phyloP scores from a whole-genome alignment of 35 echinoderm and acorn worm species.

The Diadema setosum region DNA sequence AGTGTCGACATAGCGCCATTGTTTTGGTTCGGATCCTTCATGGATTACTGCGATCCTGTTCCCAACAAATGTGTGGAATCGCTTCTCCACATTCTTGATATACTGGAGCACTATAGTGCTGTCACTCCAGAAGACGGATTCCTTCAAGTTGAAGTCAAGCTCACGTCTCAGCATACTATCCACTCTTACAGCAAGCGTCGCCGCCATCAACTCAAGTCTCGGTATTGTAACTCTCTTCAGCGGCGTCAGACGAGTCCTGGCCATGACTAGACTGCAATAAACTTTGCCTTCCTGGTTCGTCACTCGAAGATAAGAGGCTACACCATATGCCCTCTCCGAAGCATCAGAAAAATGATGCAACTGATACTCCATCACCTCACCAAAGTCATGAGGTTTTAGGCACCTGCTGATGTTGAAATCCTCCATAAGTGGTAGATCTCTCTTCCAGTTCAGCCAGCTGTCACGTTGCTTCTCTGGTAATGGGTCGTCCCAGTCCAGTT shows the following conservation, averaged over 20 bases:
- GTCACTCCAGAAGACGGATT: conserved; percentile 33
- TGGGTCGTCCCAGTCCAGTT: conserved; percentile 30
- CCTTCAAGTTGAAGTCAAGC: not conserved
- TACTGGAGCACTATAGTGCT: conserved; percentile 66
- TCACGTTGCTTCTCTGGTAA: not conserved
- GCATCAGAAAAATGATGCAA: conserved; percentile 78
- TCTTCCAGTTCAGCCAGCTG: not conserved
- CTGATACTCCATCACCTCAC: conserved; percentile 1
- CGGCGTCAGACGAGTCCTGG: conserved; percentile 29
- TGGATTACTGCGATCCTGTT: conserved; percentile 55
- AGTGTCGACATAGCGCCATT: conserved; percentile 47
- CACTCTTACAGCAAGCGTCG: conserved; percentile 24
- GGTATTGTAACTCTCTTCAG: conserved; percentile 47
- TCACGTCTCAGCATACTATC: conserved; percentile 15
- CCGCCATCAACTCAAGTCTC: conserved; percentile 46
- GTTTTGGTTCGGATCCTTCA: conserved; percentile 1
- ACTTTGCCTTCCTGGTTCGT: not conserved
- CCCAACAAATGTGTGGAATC: conserved; percentile 69
- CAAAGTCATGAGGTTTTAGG: conserved; percentile 49
- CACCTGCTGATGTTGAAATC: conserved; percentile 29
- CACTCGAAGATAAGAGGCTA: conserved; percentile 40
- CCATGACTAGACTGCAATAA: conserved; percentile 3
- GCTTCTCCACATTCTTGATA: conserved; percentile 29
- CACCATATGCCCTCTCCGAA: conserved; percentile 59
- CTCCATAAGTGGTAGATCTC: not conserved